Conservation (phyloP, 2,113 vertebrate genomes). For the Saiga tatarica region DNA sequence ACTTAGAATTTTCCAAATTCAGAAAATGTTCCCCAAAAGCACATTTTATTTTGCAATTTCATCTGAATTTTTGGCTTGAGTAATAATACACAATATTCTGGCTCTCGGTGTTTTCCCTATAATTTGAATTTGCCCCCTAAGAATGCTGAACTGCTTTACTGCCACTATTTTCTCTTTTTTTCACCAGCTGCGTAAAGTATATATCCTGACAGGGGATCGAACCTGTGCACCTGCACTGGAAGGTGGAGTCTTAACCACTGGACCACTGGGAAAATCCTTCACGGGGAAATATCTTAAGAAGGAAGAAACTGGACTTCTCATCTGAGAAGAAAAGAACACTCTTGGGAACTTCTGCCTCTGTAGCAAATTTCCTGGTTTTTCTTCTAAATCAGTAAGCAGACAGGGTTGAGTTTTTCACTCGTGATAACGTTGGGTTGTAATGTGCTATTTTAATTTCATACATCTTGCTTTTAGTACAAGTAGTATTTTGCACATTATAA, state of each 20-base stretch:
- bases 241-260: neutral
- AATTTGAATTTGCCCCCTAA: neutral
- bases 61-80: neutral
- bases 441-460: neutral
- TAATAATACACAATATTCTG: neutral
- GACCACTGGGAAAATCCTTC: neutral
- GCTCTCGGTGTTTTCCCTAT: neutral
- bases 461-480: neutral
- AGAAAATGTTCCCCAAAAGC: neutral
- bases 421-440: neutral
- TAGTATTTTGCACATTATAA: neutral
- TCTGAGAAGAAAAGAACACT: neutral
- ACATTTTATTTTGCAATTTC: neutral
- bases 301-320: neutral
- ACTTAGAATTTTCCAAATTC: neutral
- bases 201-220: neutral
- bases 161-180: neutral
- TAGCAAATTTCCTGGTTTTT: neutral
- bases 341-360: neutral
- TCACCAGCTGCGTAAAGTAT: neutral
- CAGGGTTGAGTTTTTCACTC: neutral
- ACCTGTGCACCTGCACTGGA: neutral
- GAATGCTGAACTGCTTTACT: neutral
- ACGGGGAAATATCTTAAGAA: neutral
- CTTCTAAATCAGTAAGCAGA: neutral